Evolutionary conservation across 1,140 invertebrate species (phyloP), one percentile per base, ranked within the genome.

Genomic region (Batillaria attramentaria): DNA sequence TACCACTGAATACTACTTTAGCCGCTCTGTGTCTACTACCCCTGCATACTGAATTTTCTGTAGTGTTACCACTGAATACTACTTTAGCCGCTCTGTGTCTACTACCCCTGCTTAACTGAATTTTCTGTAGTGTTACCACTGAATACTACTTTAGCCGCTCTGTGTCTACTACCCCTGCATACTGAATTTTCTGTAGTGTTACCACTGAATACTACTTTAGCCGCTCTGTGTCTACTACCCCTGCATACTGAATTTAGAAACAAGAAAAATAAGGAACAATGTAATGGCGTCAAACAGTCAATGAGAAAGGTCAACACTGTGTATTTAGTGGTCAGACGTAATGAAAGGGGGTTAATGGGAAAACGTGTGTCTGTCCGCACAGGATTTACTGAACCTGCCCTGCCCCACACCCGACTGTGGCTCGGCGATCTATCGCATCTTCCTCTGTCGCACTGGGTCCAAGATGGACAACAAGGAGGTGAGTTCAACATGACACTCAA

Each of bases 331-430:
- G 42, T 33, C 46, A n/a, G 28, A 31, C 28, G 3, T 65, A 75
- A 28, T 24, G 8, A 24, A 35, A 43, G 8, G 6, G 54, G 33
- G 31, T 31, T 31, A 16, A 13, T 70, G 33, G 20, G 1, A n/a
- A 33, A 60, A 72, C 10, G 1, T 60, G 33, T 65, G 4, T 83
- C 18, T 72, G 1, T 82, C 79, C n/a, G n/a, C n/a, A 31, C 79
- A 87, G 86, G 86, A 87, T 33, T 75, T 86, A 37, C 57, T 87
- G 57, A 81, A 87, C 35, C 85, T 73, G 24, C 18, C 35, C 1
- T 87, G 86, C 68, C 84, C 84, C 5, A 87, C 86, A n/a, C 86
- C 86, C 46, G 82, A 87, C 57, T 87, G 86, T 81, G 65, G 66
- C 3, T 77, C 80, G 33, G 54, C 79, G 46, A 85, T 87, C 43